Base-by-base conservation (phyloP, 2,888 invertebrate genomes). In the Lottia gigantea region DNA sequence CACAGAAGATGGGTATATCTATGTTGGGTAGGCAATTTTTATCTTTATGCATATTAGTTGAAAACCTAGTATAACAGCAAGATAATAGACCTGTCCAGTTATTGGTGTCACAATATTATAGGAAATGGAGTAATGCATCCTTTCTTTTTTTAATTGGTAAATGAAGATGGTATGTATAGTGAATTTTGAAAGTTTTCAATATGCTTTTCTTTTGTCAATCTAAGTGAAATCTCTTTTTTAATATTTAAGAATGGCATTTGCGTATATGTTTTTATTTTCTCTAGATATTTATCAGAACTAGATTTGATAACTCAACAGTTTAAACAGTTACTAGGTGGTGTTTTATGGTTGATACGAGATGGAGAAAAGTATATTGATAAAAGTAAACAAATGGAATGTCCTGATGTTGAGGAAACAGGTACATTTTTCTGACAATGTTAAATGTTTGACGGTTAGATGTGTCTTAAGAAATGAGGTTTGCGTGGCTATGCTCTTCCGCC, bases 241-340 rank as follows among this genome's bases (percentile, higher is more conserved):
- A 64, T 7, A 46, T 25, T 47, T 47, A 23, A 23, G 19, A 45
- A 19, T 46, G 16, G 49, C 40, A 40, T 40, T 65, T 65, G 19
- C 47, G 23, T 16, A 46, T n/a, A 25, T 26, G 16, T 46, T 67
- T 45, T 16, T 62, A 1, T 45, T 45, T 23, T 25, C 74, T 74
- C 6, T 76, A 88, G 89, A 6, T 89, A 88, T 74, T 71, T 89
- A 26, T 85, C 87, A 0, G 85, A 87, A 71, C 80, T 85, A 45
- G 81, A 83, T 66, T 73, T 84, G 12, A 67, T 84, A n/a, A 77
- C 77, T 12, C 81, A 80, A n/a, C 76, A 83, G 62, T 87, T 89
- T 76, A 62, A 76, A 8, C 87, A 89, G 78, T 78, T 89, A 66
- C 86, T 89, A 15, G 87, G 87, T 47, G 89, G 89, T 62, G 88